Evolutionary conservation across 2,797 vertebrate species (phyloP).

Genomic region (Phaenicophaeus curvirostris): DNA sequence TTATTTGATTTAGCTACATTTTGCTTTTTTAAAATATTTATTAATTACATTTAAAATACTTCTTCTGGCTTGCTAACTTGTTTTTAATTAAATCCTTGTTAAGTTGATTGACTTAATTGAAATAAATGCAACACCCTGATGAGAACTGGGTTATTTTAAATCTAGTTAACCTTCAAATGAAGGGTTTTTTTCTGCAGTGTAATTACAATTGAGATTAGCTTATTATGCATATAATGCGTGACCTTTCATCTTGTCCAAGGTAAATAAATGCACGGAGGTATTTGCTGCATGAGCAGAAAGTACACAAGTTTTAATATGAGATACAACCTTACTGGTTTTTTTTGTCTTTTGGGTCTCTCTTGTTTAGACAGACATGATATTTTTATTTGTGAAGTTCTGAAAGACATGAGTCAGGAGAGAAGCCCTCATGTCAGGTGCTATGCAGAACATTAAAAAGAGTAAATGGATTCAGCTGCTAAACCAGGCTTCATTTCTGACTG

Average conservation of each 20-base stretch:
- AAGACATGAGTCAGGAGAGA: background rate
- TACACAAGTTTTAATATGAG: background rate
- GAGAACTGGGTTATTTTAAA: slow-evolving; percentile 62
- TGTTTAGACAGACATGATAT: background rate
- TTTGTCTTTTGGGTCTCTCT: background rate
- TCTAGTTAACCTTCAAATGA: slow-evolving; percentile 56
- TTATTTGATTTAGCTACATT: background rate
- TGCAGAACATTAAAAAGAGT: background rate
- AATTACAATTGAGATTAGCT: slow-evolving; percentile 54
- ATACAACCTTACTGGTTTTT: background rate
- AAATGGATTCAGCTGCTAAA: slow-evolving; percentile 6
- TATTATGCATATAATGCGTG: slow-evolving; percentile 37
- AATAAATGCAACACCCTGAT: slow-evolving; percentile 48
- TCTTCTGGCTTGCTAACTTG: slow-evolving; percentile 48
- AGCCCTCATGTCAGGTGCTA: background rate
- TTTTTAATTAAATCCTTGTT: slow-evolving; percentile 61
- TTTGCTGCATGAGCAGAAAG: background rate
- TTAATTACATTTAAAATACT: slow-evolving; percentile 47
- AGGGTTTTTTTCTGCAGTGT: background rate
- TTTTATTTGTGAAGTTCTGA: background rate
- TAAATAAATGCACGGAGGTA: background rate
- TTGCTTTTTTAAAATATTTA: slow-evolving; percentile 33
- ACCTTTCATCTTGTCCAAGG: slow-evolving; percentile 26
- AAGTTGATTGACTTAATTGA: slow-evolving; percentile 59
- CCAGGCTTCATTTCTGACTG: background rate